phyloP scores from a whole-genome alignment of 2,797 vertebrate species.

The Anguilla marmorata region DNA sequence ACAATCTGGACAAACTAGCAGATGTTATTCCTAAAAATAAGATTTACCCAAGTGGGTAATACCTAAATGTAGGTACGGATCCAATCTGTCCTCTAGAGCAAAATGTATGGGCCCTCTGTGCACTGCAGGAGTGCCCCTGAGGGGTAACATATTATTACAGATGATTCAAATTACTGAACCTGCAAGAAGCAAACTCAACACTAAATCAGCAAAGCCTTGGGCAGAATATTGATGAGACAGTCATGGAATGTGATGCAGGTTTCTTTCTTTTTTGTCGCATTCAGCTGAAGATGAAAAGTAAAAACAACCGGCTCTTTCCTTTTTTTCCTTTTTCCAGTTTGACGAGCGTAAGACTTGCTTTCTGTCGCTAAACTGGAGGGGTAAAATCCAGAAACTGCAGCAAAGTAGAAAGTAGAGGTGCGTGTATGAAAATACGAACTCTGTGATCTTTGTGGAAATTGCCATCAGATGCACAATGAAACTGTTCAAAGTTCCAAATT shows the following conservation, averaged over 20 bases:
- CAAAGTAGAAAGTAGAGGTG: background rate
- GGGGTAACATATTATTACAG: constrained; percentile 84
- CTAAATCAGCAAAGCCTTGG: constrained; percentile 71
- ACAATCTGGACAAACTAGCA: constrained; percentile 62
- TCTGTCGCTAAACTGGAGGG: background rate
- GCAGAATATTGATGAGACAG: constrained; percentile 77
- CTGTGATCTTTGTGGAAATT: background rate
- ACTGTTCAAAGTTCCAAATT: background rate
- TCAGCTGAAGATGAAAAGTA: constrained; percentile 9
- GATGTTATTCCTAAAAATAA: constrained; percentile 80
- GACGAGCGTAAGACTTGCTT: background rate
- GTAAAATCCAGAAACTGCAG: background rate
- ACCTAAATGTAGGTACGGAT: constrained; percentile 64
- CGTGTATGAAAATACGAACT: background rate
- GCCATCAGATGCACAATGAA: background rate
- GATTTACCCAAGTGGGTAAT: constrained; percentile 77
- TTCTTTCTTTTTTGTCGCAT: constrained; percentile 1
- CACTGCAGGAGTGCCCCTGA: constrained; percentile 76
- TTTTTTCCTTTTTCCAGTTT: background rate
- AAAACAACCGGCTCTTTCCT: background rate
- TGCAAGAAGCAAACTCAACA: constrained; percentile 76
- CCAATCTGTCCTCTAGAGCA: constrained; percentile 75
- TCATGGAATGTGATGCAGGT: constrained; percentile 66
- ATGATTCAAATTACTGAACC: constrained; percentile 82
- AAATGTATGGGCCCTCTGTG: constrained; percentile 78